Evolutionary conservation across 2,797 vertebrate genomes (phyloP).

Genomic region (Threskiornis aethiopicus): DNA sequence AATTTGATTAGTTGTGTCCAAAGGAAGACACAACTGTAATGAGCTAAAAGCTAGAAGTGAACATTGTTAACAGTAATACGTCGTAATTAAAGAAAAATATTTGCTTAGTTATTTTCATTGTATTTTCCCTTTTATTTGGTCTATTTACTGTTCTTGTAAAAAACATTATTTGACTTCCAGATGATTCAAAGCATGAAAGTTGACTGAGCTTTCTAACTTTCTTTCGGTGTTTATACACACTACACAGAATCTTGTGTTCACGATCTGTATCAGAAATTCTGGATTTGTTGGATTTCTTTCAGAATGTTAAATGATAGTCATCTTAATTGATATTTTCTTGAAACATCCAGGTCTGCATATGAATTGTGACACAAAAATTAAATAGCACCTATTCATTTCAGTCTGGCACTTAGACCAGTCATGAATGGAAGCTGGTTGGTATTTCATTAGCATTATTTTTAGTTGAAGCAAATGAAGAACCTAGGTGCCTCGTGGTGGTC

Average conservation of each 20-base stretch:
- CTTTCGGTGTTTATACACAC: not conserved
- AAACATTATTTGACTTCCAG: not conserved
- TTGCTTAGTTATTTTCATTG: not conserved
- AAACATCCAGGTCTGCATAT: not conserved
- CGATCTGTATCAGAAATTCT: not conserved
- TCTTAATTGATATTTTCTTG: not conserved
- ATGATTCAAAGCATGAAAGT: not conserved
- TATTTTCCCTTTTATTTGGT: not conserved
- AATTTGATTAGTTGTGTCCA: constrained; percentile 25
- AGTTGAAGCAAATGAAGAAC: not conserved
- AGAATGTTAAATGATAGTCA: not conserved
- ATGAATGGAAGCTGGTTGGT: not conserved
- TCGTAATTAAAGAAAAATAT: not conserved
- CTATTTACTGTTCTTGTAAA: not conserved
- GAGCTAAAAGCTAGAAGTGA: not conserved
- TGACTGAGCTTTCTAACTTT: not conserved
- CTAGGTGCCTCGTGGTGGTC: not conserved
- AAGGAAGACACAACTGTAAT: not conserved
- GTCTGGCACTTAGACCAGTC: not conserved
- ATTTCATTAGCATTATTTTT: not conserved
- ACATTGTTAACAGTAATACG: not conserved
- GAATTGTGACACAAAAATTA: not conserved
- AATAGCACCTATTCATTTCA: not conserved
- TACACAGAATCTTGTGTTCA: not conserved
- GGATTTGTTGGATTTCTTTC: not conserved